Conservation (phyloP, 2,888 invertebrate species). For the Synergus japonicus region DNA sequence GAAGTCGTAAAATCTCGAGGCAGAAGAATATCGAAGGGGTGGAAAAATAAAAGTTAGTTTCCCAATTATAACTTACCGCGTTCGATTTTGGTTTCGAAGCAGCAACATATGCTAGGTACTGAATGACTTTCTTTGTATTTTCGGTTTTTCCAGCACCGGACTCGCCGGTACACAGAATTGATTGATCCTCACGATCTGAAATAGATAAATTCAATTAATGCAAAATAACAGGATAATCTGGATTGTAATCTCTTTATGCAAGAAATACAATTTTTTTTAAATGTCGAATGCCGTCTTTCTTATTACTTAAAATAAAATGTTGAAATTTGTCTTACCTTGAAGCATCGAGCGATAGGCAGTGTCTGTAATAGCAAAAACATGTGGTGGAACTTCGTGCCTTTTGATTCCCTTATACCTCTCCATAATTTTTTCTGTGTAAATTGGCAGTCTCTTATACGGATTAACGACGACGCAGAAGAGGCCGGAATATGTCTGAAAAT, state of each 20-base stretch:
- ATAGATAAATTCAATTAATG: constrained; percentile 42
- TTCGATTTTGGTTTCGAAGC: constrained; percentile 97
- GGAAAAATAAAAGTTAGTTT: background rate
- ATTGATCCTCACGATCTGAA: constrained; percentile 99
- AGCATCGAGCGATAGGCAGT: constrained; percentile 99
- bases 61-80: constrained; percentile 83
- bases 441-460: constrained; percentile 99
- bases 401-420: constrained; percentile 99
- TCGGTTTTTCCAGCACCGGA: constrained; percentile 99
- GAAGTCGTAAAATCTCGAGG: background rate
- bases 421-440: constrained; percentile 99
- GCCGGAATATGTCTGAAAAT: constrained; percentile 98
- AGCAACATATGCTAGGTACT: constrained; percentile 99
- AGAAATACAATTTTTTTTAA: background rate
- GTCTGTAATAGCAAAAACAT: constrained; percentile 99
- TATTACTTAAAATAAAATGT: background rate
- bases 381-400: constrained; percentile 99
- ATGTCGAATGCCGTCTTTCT: background rate
- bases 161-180: constrained; percentile 99
- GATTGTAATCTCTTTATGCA: background rate
- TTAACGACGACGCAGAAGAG: constrained; percentile 99
- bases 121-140: constrained; percentile 99
- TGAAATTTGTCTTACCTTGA: constrained; percentile 86
- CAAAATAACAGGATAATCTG: background rate
- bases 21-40: background rate